Evolutionary conservation across 1,140 invertebrate species (phyloP).

Genomic region (Calephelis nemesis): DNA sequence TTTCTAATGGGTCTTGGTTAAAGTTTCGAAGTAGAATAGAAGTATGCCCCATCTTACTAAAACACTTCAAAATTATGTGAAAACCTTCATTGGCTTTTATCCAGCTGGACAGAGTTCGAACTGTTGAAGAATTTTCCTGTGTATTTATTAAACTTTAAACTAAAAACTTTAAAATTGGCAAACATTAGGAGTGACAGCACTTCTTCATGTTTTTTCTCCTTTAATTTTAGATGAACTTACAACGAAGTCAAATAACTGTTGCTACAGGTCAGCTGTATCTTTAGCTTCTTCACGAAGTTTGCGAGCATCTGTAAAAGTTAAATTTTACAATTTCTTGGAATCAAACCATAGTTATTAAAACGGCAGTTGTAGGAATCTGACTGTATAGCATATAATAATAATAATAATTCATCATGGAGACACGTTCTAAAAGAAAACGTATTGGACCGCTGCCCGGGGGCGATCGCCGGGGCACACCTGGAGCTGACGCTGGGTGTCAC

Average conservation of each 20-base stretch:
- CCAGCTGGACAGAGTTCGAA: neutral
- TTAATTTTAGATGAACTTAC: conserved; percentile 14
- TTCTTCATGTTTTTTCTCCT: conserved; percentile 23
- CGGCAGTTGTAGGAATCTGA: neutral
- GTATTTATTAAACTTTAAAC: neutral
- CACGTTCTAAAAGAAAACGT: too few species aligned
- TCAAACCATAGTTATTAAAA: neutral
- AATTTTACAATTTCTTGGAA: neutral
- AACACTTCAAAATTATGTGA: neutral
- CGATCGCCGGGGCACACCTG: too few species aligned
- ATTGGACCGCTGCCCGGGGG: too few species aligned
- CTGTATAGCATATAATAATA: too few species aligned
- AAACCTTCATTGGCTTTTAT: neutral
- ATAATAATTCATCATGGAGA: too few species aligned
- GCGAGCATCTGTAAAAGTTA: conserved; percentile 2
- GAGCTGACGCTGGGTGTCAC: too few species aligned
- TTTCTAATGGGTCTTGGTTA: conserved; percentile 1
- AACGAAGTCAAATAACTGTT: conserved; percentile 30
- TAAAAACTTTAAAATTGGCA: conserved; percentile 20
- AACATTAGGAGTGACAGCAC: conserved; percentile 22
- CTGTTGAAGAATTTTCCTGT: neutral
- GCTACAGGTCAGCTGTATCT: conserved; percentile 6
- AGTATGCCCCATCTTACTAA: neutral
- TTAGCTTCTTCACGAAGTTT: neutral
- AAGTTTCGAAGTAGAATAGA: conserved; percentile 5